Conservation (phyloP, 2,888 invertebrate genomes). For the Drosophila borealis region DNA sequence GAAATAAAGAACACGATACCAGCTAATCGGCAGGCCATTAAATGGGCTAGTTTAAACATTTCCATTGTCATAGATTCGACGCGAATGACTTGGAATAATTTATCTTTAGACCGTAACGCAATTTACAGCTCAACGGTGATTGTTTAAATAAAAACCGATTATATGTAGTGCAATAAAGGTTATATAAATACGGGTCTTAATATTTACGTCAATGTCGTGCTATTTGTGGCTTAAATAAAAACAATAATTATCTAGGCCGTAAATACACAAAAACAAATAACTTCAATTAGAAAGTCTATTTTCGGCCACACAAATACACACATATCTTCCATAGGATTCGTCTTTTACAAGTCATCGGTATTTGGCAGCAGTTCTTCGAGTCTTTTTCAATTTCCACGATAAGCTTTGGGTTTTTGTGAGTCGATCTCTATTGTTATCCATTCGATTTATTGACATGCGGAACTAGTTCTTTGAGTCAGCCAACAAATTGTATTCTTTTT, state of each 20-base stretch:
- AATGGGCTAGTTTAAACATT: slow-evolving; percentile 41
- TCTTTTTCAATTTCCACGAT: too few species aligned
- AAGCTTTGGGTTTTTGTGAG: too few species aligned
- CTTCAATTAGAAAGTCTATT: slow-evolving; percentile 38
- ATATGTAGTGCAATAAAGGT: slow-evolving; percentile 54
- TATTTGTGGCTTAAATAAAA: slow-evolving; percentile 18
- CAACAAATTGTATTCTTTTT: too few species aligned
- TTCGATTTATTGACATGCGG: too few species aligned
- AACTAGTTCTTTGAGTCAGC: too few species aligned
- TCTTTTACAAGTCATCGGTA: background rate
- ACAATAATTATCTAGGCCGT: slow-evolving; percentile 26
- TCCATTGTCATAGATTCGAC: slow-evolving; percentile 54
- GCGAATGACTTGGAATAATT: slow-evolving; percentile 61
- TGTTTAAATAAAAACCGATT: slow-evolving; percentile 75
- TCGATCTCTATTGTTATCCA: too few species aligned
- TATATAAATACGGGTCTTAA: slow-evolving; percentile 39
- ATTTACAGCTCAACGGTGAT: slow-evolving; percentile 69
- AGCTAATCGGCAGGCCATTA: slow-evolving; percentile 55
- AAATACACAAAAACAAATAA: slow-evolving; percentile 19
- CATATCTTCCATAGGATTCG: background rate
- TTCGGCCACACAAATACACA: background rate
- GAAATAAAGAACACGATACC: slow-evolving; percentile 28
- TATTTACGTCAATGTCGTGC: slow-evolving; percentile 44
- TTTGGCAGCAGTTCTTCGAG: background rate
- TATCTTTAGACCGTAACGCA: slow-evolving; percentile 60